Evolutionary conservation across 2,888 invertebrate genomes (phyloP), one percentile per base, ranked within the genome.

Genomic region (Zele albiditarsus): DNA sequence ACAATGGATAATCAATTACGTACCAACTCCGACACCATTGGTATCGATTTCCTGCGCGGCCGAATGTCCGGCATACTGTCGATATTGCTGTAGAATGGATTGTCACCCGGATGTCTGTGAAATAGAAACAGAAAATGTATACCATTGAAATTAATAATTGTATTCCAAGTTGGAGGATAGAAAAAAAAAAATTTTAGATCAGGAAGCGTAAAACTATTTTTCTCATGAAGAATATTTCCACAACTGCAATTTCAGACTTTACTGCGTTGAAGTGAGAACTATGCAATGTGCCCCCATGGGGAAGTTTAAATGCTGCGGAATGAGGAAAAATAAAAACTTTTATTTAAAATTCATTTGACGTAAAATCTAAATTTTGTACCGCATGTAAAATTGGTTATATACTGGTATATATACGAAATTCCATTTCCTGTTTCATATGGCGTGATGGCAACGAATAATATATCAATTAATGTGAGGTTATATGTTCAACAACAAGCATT

Each of bases 21-120:
- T 94, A 99, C 99, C 95, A 99, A 93, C 91, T 99, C 99, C 78
- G 98, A 98, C 86, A 99, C 99, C 87, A 99, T 93, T 42, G 99
- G 98, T 88, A 99, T 98, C 71, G 98, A 98, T 91, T 99, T 99
- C 89, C 98, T 93, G 86, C 98, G 93, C 72, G 98, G 98, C 87
- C 98, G 94, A 90, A 99, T 98, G 90, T 99, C 98, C 69, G 99
- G 99, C 97, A 98, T 98, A 88, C 98, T 99, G 93, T 99, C 99
- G 91, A 99, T 99, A 90, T 97, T 98, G 90, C 98, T 98, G 93
- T 99, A 99, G 92, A 99, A 99, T 12, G 98, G 97, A 91, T 98
- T 98, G 91, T 98, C 97, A 82, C 97, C 96, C 25, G 97, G 95
- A 88, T 96, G 96, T 83, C 95, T 95, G 91, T 20, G 91, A 91